phyloP scores from a whole-genome alignment of 1,140 invertebrate species.

The Ostrea denselamellosa region DNA sequence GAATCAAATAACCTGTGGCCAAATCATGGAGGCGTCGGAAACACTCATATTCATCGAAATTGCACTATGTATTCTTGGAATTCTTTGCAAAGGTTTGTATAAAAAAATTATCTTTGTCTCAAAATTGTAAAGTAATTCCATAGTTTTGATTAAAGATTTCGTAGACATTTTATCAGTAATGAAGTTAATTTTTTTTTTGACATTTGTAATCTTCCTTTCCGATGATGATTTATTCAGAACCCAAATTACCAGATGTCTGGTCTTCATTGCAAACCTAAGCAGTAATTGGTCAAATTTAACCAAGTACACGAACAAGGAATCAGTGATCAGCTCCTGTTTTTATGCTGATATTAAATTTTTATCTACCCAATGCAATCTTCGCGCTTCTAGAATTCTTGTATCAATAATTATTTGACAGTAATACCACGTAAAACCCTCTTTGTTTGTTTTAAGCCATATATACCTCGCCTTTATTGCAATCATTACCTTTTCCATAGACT shows the following conservation, averaged over 20 bases:
- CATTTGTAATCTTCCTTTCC: background rate
- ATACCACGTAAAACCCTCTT: background rate
- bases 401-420: constrained; percentile 32
- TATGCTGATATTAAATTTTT: constrained; percentile 11
- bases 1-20: background rate
- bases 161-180: background rate
- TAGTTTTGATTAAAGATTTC: too few relatives aligned
- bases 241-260: background rate
- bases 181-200: background rate
- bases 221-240: background rate
- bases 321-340: background rate
- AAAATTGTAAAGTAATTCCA: too few relatives aligned
- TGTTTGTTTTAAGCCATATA: constrained; percentile 14
- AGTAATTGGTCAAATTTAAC: background rate
- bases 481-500: constrained; percentile 9
- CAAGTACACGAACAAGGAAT: background rate
- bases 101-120: background rate
- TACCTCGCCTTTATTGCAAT: constrained; percentile 1
- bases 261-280: background rate
- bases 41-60: constrained; percentile 2
- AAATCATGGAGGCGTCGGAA: background rate
- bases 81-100: background rate
- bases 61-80: background rate
- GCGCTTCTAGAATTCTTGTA: background rate
- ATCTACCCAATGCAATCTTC: background rate